A percentile compares a stretch with the other conserved stretches of the same genome.
These are phyloP conservation scores for Megaustenia siamemsis DNA, from an alignment of 2,888 invertebrate species.

Conservation along the genomic window DNA sequence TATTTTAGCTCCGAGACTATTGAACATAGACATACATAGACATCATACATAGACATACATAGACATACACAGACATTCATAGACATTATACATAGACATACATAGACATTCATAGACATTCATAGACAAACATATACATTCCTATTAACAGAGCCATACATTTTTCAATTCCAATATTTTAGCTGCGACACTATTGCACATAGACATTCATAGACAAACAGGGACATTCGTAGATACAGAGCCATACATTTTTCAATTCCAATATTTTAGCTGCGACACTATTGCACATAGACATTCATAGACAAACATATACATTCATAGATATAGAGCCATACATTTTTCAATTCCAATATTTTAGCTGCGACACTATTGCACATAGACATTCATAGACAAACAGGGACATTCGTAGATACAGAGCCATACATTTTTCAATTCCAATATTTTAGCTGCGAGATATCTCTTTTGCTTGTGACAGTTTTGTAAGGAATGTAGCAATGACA, in stretches of 20 bases:
- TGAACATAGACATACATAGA: not conserved
- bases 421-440: conserved; percentile 18
- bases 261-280: too few species aligned
- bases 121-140: too few species aligned
- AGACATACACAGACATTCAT: too few species aligned
- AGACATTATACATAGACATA: too few species aligned
- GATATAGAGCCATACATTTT: conserved; percentile 5
- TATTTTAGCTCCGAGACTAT: too few species aligned
- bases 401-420: conserved; percentile 32
- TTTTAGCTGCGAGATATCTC: too few species aligned
- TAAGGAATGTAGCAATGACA: too few species aligned
- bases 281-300: not conserved
- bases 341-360: not conserved
- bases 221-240: conserved; percentile 31
- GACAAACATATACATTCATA: conserved; percentile 17
- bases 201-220: conserved; percentile 13
- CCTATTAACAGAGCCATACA: too few species aligned
- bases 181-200: not conserved
- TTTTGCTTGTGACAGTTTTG: too few species aligned
- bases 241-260: too few species aligned
- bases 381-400: conserved; percentile 4
- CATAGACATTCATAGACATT: too few species aligned
- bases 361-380: not conserved
- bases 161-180: not conserved
- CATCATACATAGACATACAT: conserved; percentile 4